These are phyloP conservation scores for Drosophila nasuta DNA, from an alignment of 1,140 invertebrate genomes.

Conservation along the genomic window DNA sequence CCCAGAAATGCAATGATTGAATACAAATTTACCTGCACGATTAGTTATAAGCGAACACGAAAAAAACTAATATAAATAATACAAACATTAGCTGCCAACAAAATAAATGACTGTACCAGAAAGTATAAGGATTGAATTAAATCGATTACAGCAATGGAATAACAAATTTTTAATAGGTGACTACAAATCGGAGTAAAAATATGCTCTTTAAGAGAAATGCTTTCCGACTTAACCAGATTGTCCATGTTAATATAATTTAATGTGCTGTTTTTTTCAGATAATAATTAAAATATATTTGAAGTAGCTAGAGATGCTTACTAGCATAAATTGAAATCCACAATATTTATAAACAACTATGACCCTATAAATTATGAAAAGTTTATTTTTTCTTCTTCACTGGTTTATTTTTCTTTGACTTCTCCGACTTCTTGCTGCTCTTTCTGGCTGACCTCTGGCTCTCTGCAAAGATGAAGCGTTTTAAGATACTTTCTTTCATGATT, in stretches of 20 bases:
- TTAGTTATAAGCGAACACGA: neutral
- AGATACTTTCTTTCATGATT: neutral
- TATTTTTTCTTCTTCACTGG: conserved; percentile 28
- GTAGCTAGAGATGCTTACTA: conserved; percentile 18
- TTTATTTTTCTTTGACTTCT: conserved; percentile 25
- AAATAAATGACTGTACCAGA: conserved; percentile 1
- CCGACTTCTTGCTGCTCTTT: conserved; percentile 29
- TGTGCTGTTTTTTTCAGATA: neutral
- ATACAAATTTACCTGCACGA: conserved; percentile 25
- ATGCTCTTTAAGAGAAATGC: neutral
- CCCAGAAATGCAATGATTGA: conserved; percentile 23
- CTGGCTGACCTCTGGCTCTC: conserved; percentile 14
- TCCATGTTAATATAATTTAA: neutral
- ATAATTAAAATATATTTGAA: conserved; percentile 38
- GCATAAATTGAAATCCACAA: conserved; percentile 1
- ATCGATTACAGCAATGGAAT: conserved; percentile 44
- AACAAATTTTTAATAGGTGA: conserved; percentile 30
- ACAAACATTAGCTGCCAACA: conserved; percentile 18
- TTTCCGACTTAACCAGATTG: neutral
- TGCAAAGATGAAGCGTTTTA: neutral
- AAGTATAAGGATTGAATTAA: conserved; percentile 50
- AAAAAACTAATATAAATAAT: neutral
- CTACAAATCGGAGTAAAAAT: neutral
- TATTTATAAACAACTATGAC: neutral
- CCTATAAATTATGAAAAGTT: neutral